Evolutionary conservation across 2,888 invertebrate genomes (phyloP), one percentile per base, ranked within the genome.

Genomic region (Gonocerus acuteangulatus): DNA sequence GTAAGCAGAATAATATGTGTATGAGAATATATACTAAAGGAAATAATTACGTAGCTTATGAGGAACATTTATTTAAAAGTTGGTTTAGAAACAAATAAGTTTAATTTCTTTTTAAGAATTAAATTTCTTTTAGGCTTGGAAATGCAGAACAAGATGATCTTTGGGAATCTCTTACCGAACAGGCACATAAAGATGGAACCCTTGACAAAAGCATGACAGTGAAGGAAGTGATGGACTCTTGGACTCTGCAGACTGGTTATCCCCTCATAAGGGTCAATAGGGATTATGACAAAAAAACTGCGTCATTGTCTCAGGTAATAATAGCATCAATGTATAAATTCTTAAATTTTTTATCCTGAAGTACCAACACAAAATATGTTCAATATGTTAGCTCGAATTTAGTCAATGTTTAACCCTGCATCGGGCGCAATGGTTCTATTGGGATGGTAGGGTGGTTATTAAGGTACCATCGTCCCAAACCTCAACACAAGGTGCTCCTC

Each of bases 161-260:
- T 0, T 93, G 91, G 90, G 74, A 77, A 15, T 82, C 85, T 27
- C 76, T 94, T 51, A 91, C 92, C 0, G 78, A 81, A 34, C 84
- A 85, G 68, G 93, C 74, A 2, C 73, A 82, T 64, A 73, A 75
- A 48, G 80, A 81, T 47, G 79, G 79, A 0, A 79, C 82, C 1
- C 65, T 75, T 27, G 71, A 71, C 2, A 15, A 39, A 2, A 68
- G 69, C 44, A 80, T 86, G 1, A 84, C 83, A 0, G 82, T 89
- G 0, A 84, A 85, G 71, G 72, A 77, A 39, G 85, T 92, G 2
- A 92, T 92, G 92, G 87, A 89, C 70, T 88, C 90, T 0, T 92
- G 92, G 92, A 92, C 91, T 0, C 73, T 88, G 39, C 90, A 91
- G 74, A 87, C 86, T 64, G 92, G 92, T 0, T 92, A 85, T 72